Evolutionary conservation across 2,888 invertebrate species (phyloP).

Genomic region (Dryocosmus kuriphilus): DNA sequence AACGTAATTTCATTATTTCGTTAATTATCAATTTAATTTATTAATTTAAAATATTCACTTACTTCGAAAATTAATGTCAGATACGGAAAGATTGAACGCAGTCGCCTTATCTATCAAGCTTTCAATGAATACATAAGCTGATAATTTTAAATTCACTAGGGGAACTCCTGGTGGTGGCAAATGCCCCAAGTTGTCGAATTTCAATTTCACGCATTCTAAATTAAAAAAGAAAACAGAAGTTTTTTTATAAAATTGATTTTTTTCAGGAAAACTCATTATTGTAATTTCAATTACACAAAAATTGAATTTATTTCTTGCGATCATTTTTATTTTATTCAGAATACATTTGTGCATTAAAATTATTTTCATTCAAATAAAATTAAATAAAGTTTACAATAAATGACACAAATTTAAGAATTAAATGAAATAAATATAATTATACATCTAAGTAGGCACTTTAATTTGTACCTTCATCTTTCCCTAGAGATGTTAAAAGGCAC

Average conservation of each 20-base stretch:
- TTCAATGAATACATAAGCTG: slow-evolving; percentile 62
- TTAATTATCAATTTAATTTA: neutral
- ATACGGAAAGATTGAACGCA: slow-evolving; percentile 71
- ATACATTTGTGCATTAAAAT: slow-evolving; percentile 14
- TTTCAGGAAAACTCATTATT: neutral
- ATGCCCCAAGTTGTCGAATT: slow-evolving; percentile 62
- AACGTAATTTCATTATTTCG: too few relatives aligned
- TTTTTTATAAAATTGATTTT: neutral
- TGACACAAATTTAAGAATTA: too few relatives aligned
- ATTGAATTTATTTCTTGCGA: neutral
- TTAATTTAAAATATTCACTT: slow-evolving; percentile 49
- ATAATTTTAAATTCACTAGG: slow-evolving; percentile 63
- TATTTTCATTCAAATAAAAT: neutral
- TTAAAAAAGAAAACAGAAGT: neutral
- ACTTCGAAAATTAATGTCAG: slow-evolving; percentile 67
- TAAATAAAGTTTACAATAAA: neutral
- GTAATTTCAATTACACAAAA: neutral
- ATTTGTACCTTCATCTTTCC: slow-evolving; percentile 64
- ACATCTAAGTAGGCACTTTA: neutral
- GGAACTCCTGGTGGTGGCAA: slow-evolving; percentile 53
- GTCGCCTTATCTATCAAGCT: slow-evolving; percentile 58
- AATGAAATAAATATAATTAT: too few relatives aligned
- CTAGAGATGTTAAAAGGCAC: slow-evolving; percentile 62
- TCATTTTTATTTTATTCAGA: neutral
- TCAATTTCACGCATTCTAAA: slow-evolving; percentile 65